Percentiles rank a stretch among this genome's conserved stretches.
phyloP scores from a whole-genome alignment of 2,797 vertebrate genomes.

The Hypotaenidia okinawae region DNA sequence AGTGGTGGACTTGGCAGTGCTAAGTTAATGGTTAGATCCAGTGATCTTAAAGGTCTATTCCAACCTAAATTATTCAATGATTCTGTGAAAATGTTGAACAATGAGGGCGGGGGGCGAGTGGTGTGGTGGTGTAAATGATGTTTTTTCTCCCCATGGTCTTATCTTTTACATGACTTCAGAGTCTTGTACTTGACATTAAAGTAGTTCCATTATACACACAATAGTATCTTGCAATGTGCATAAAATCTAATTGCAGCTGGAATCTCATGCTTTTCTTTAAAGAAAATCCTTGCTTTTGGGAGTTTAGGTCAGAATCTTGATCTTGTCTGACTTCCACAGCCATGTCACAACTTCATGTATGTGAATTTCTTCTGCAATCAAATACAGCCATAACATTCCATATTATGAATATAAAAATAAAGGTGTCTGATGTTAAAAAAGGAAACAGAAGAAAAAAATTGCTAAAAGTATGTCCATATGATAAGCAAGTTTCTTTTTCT shows the following conservation, averaged over 20 bases:
- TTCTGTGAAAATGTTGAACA: background rate
- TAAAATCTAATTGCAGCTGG: background rate
- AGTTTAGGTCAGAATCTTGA: background rate
- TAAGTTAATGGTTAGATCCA: accelerated
- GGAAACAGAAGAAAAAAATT: background rate
- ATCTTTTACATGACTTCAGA: background rate
- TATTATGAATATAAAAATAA: background rate
- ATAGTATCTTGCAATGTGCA: background rate
- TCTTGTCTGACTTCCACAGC: background rate
- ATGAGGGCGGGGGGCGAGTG: too few species aligned
- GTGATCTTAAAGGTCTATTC: background rate
- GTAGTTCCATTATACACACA: background rate
- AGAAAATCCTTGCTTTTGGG: background rate
- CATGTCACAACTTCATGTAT: background rate
- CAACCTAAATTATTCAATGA: background rate
- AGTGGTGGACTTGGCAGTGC: background rate
- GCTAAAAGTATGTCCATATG: background rate
- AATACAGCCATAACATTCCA: background rate
- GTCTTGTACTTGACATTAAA: background rate
- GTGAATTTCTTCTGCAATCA: background rate
- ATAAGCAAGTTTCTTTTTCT: background rate
- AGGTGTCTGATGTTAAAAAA: background rate
- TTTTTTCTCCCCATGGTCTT: background rate
- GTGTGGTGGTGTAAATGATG: background rate
- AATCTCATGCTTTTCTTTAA: background rate